phyloP scores from a whole-genome alignment of 2,888 invertebrate species.

The Cinara cedri region DNA sequence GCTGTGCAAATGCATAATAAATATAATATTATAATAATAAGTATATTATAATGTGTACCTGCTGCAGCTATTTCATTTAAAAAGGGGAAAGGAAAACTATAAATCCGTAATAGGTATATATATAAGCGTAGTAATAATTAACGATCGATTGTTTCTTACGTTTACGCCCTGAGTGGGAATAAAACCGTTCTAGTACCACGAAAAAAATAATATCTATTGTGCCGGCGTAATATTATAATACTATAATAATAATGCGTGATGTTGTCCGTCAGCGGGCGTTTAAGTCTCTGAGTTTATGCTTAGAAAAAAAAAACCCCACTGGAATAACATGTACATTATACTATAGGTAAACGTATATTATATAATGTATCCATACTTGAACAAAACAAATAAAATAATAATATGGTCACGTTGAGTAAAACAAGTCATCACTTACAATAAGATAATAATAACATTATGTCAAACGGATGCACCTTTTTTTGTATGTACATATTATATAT shows the following conservation, averaged over 20 bases:
- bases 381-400: neutral
- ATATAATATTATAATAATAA: conserved; percentile 14
- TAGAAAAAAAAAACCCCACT: neutral
- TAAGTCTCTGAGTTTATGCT: conserved; percentile 7
- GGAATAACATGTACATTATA: neutral
- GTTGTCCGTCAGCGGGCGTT: neutral
- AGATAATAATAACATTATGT: neutral
- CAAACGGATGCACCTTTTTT: conserved; percentile 14
- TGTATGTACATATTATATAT: neutral
- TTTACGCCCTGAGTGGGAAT: neutral
- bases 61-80: neutral
- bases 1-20: neutral
- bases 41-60: neutral
- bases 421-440: conserved; percentile 4
- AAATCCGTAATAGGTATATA: neutral
- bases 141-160: conserved; percentile 48
- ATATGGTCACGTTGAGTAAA: neutral
- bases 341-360: neutral
- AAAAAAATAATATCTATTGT: neutral
- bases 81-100: conserved; percentile 10
- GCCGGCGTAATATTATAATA: neutral
- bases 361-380: neutral
- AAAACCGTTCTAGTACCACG: neutral
- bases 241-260: too few species aligned
- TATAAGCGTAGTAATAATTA: conserved; percentile 21